Conservation (phyloP, 2,113 vertebrate genomes). For the Hypomesus transpacificus region DNA sequence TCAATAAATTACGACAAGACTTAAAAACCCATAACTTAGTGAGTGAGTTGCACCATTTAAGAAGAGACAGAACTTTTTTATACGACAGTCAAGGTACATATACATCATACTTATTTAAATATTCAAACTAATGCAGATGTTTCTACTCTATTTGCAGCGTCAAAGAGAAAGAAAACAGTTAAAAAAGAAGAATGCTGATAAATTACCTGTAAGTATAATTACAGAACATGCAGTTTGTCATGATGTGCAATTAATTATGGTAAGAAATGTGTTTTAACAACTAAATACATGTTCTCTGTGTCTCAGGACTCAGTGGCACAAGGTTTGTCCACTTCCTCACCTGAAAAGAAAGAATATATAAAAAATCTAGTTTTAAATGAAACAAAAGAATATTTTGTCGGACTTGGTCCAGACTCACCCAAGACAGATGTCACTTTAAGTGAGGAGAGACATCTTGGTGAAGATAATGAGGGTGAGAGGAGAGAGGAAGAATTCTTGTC, state of each 20-base stretch:
- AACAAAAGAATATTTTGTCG: background rate
- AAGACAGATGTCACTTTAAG: background rate
- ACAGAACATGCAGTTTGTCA: background rate
- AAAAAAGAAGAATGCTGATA: conserved; percentile 56
- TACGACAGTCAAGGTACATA: no score
- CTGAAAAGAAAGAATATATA: background rate
- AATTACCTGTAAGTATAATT: conserved; percentile 54
- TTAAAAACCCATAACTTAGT: background rate
- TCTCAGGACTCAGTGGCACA: background rate
- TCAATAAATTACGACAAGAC: no score
- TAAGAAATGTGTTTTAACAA: no score
- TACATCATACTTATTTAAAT: no score
- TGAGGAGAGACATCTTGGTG: background rate
- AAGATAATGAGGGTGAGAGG: conserved; percentile 11
- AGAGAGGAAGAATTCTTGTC: conserved; percentile 19
- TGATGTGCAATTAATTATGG: background rate
- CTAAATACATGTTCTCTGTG: conserved; percentile 1
- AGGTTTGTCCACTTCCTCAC: background rate
- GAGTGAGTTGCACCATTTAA: background rate
- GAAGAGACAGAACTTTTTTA: background rate
- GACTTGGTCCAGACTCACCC: background rate
- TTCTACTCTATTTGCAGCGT: conserved; percentile 54
- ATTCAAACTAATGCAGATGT: background rate
- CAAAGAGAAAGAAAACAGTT: conserved; percentile 69
- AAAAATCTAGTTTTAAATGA: background rate